These are phyloP conservation scores for Trimorus sp. DNA, from an alignment of 2,888 invertebrate species.

Conservation along the genomic window DNA sequence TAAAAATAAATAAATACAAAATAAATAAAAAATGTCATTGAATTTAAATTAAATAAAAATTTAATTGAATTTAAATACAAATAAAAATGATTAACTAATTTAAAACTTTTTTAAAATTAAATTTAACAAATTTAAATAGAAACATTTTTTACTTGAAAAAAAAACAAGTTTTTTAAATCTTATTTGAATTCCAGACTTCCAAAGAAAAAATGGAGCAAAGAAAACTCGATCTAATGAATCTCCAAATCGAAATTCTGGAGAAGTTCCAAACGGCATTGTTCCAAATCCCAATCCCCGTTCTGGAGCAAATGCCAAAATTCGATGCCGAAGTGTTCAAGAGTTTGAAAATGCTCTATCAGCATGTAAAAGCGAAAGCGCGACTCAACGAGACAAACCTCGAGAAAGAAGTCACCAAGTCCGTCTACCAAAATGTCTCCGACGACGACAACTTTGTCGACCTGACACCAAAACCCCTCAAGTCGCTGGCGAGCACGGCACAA, in stretches of 20 bases:
- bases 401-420: slow-evolving; percentile 47
- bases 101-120: no score
- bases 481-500: no score
- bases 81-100: no score
- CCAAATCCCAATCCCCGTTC: slow-evolving; percentile 85
- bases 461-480: slow-evolving; percentile 17
- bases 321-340: slow-evolving; percentile 83
- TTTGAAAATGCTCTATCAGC: slow-evolving; percentile 84
- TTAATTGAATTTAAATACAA: background rate
- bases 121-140: no score
- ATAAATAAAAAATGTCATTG: no score
- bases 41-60: slow-evolving; percentile 12
- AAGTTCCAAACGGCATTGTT: slow-evolving; percentile 85
- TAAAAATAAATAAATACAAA: no score
- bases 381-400: slow-evolving; percentile 77
- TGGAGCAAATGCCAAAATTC: slow-evolving; percentile 85
- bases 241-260: slow-evolving; percentile 85
- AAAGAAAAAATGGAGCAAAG: slow-evolving; percentile 71
- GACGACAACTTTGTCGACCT: slow-evolving; percentile 33
- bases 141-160: no score
- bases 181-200: slow-evolving; percentile 68
- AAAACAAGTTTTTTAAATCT: no score
- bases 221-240: slow-evolving; percentile 80
- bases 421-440: slow-evolving; percentile 71
- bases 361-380: slow-evolving; percentile 84